Base-by-base conservation (phyloP, 2,113 vertebrate species). In the Xiphophorus maculatus region DNA sequence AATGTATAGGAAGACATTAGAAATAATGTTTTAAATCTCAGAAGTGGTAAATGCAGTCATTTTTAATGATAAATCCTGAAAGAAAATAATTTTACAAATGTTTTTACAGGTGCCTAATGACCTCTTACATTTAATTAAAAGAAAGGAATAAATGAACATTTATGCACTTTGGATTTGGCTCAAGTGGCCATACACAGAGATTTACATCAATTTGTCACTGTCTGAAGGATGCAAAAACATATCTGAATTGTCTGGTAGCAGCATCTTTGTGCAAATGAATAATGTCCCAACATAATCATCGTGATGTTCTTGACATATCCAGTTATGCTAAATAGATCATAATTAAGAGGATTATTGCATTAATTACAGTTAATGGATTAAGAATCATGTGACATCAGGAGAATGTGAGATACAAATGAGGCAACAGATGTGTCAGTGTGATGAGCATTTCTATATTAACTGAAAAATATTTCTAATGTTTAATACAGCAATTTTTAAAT, bases 321-420 rank as follows among this genome's bases (percentile, higher is more conserved):
- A 30, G 66, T 80, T 71, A 63, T 77, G 81, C 67, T 87, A 83
- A 87, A 84, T 74, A 58, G 65, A 48, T 33, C 63, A 71, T 85
- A 75, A 85, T 89, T 82, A 69, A 66, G 74, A 58, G 74, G 64
- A 75, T 84, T 63, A 84, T 77, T 63, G 64, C 27, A 33, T 80
- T 80, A 81, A 88, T 88, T 84, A 42, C 71, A 67, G 76, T 73
- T 79, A 84, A 87, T 74, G 80, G 65, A 66, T 84, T 74, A 70
- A 79, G 64, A 69, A 71, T 71, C 54, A 64, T 69, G 60, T 62
- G 66, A 29, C 70, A 66, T 74, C 35, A 29, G 32, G 32, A 25
- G 19, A n/a, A 19, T n/a, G 62, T 48, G 29, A 64, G 63, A 76
- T 7, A 30, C 27, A 77, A 72, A 76, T 58, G 22, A 28, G 37